Conservation (phyloP, 2,888 invertebrate genomes). For the Imbricaverruca yamaguchii region DNA sequence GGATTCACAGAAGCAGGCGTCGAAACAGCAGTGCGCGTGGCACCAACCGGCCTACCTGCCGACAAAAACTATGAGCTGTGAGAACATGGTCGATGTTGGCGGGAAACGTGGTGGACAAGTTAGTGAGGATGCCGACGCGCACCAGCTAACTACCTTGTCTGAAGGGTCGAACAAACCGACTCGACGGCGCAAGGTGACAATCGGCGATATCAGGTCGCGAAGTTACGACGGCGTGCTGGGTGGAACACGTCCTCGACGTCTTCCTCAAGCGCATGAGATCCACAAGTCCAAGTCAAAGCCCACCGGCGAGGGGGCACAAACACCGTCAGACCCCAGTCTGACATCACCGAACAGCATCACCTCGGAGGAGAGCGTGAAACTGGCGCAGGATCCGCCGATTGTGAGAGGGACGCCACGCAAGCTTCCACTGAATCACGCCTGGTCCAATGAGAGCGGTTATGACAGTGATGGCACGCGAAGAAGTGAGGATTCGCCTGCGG, state of each 20-base stretch:
- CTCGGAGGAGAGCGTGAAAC: background rate
- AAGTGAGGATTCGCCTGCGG: slow-evolving; percentile 30
- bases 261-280: background rate
- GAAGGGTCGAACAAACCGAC: slow-evolving; percentile 52
- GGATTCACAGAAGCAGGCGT: background rate
- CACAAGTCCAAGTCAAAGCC: background rate
- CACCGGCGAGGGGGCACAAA: background rate
- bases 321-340: background rate
- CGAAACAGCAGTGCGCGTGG: background rate
- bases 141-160: slow-evolving; percentile 62
- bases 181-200: slow-evolving; percentile 17
- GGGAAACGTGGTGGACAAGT: slow-evolving; percentile 49
- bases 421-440: background rate
- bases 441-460: slow-evolving; percentile 65
- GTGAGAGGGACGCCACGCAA: background rate
- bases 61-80: slow-evolving; percentile 61
- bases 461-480: slow-evolving; percentile 60
- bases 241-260: background rate
- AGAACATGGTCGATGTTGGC: slow-evolving; percentile 54
- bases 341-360: background rate
- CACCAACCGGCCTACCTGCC: slow-evolving; percentile 42
- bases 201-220: slow-evolving; percentile 20
- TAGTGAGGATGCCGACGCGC: slow-evolving; percentile 71
- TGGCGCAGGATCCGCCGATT: background rate
- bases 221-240: slow-evolving; percentile 13